Base-by-base conservation (phyloP, 2,888 invertebrate genomes). In the Pycnomerus fuliginosus region DNA sequence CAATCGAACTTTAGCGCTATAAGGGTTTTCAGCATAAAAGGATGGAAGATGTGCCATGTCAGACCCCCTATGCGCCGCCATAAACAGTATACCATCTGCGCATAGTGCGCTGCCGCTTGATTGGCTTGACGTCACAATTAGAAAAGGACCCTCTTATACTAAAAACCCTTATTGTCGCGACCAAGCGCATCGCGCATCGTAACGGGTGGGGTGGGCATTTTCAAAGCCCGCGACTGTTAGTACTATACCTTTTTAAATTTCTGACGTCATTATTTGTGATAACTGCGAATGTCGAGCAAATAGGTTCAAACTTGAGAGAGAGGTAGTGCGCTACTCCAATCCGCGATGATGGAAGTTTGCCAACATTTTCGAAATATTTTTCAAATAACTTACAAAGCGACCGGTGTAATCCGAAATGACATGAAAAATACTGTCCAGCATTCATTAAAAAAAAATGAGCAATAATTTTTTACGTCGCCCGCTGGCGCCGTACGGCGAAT, bases 361-460 rank as follows among this genome's bases (percentile, higher is more conserved):
- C 32, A 32, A 32, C 2, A 30, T 30, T 30, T 30, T 30, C 15
- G n/a, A 30, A 30, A 30, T 30, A 30, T 30, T 30, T 30, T 30
- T 32, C 20, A 22, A 30, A 30, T 32, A 17, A 32, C 17, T 17
- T 32, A 32, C 32, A 32, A 17, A 12, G 11, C 15, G 32, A 32
- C 17, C 17, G 22, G 22, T 32, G 15, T 30, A 30, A 30, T 30
- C 15, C 16, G 15, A 30, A 30, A 15, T 25, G 25, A 25, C 25
- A 25, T n/a, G 10, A 3, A 10, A 28, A 28, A 10, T 13, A 13
- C 12, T 4, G 32, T 3, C 1, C 12, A 7, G 32, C 32, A 32
- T 32, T 32, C 32, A 20, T 32, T 32, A 20, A 31, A 32, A 17
- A 32, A 32, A 30, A 30, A 30, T 30, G n/a, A n/a, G n/a, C n/a